phyloP scores from a whole-genome alignment of 2,797 vertebrate genomes.

The Schizopygopsis malacanthus region DNA sequence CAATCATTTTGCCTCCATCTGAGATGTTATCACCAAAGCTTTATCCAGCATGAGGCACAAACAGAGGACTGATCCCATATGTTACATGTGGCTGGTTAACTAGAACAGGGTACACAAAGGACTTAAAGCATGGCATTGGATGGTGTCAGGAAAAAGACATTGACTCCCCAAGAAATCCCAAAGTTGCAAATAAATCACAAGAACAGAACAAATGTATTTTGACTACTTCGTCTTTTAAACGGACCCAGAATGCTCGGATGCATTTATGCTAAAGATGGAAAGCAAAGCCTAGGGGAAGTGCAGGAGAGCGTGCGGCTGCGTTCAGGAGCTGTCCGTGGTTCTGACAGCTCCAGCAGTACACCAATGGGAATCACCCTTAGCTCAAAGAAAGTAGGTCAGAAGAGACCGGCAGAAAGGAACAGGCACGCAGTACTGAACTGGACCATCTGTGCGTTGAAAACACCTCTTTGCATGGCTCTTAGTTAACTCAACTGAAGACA shows the following conservation, averaged over 20 bases:
- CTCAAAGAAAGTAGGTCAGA: slow-evolving; percentile 58
- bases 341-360: slow-evolving; percentile 39
- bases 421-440: slow-evolving; percentile 12
- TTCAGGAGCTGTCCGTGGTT: slow-evolving; percentile 47
- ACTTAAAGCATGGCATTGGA: neutral
- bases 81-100: neutral
- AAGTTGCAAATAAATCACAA: slow-evolving; percentile 1
- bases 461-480: neutral
- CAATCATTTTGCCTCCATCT: neutral
- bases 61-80: neutral
- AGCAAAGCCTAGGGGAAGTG: slow-evolving; percentile 13
- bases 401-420: slow-evolving; percentile 36
- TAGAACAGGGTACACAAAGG: slow-evolving; percentile 7
- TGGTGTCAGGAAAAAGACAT: neutral
- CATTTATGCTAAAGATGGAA: slow-evolving; percentile 27
- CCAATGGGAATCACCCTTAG: slow-evolving; percentile 48
- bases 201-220: neutral
- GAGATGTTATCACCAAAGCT: slow-evolving; percentile 3
- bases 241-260: slow-evolving; percentile 1
- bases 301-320: neutral
- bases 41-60: neutral
- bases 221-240: slow-evolving; percentile 12
- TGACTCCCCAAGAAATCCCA: neutral
- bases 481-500: neutral
- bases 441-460: slow-evolving; percentile 20